Evolutionary conservation across 1,140 invertebrate genomes (phyloP).

Genomic region (Lerema accius): DNA sequence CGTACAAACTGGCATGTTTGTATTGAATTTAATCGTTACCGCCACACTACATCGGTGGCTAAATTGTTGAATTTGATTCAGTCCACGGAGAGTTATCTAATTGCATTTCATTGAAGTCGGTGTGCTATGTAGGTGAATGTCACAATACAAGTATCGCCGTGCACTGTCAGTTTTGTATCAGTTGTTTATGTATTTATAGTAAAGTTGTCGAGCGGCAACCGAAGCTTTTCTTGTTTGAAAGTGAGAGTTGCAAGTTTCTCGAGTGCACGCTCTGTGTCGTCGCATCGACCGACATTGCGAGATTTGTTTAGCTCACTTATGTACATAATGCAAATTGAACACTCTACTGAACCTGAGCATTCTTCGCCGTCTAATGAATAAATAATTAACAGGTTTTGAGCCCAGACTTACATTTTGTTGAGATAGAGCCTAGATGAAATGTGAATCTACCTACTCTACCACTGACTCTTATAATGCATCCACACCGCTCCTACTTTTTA

Average conservation of each 20-base stretch:
- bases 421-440: background rate
- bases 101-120: slow-evolving; percentile 22
- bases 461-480: too few relatives aligned
- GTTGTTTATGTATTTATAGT: slow-evolving; percentile 57
- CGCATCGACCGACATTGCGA: slow-evolving; percentile 51
- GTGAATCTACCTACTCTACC: too few relatives aligned
- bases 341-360: background rate
- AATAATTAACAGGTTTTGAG: slow-evolving; percentile 3
- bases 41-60: slow-evolving; percentile 4
- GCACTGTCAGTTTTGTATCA: slow-evolving; percentile 56
- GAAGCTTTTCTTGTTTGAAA: slow-evolving; percentile 67
- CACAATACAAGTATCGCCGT: slow-evolving; percentile 39
- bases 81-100: slow-evolving; percentile 28
- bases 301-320: slow-evolving; percentile 51
- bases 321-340: slow-evolving; percentile 23
- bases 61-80: background rate
- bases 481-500: too few relatives aligned
- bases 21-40: slow-evolving; percentile 47
- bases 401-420: slow-evolving; percentile 11
- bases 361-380: slow-evolving; percentile 1
- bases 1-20: slow-evolving; percentile 39
- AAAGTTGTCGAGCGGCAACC: slow-evolving; percentile 57
- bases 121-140: slow-evolving; percentile 62
- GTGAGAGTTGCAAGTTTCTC: slow-evolving; percentile 73
- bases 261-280: slow-evolving; percentile 49